These are phyloP conservation scores for Paratrypauchen microcephalus DNA, from an alignment of 2,797 vertebrate species.

Conservation along the genomic window DNA sequence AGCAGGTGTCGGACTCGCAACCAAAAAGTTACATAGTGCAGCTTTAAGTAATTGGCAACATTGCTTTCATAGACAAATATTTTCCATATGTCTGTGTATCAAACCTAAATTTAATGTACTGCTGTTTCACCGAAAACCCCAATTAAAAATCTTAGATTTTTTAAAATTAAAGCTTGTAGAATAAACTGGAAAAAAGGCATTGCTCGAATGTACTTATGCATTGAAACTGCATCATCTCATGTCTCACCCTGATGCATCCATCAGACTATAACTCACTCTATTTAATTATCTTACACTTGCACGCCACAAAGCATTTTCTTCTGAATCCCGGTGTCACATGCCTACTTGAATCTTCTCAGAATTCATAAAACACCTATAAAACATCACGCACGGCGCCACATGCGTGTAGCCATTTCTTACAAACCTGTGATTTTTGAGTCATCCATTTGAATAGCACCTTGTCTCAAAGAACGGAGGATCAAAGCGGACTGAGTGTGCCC, in stretches of 20 bases:
- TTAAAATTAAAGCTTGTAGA: too few relatives aligned
- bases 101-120: too few relatives aligned
- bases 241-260: neutral
- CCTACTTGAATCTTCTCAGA: neutral
- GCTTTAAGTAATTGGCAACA: too few relatives aligned
- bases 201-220: too few relatives aligned
- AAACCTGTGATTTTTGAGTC: neutral
- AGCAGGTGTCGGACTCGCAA: too few relatives aligned
- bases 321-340: constrained; percentile 2
- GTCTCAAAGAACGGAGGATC: constrained; percentile 15
- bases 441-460: constrained; percentile 24
- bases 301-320: neutral
- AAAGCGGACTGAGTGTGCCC: constrained; percentile 22
- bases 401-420: constrained; percentile 10
- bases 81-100: too few relatives aligned
- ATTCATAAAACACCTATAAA: constrained; percentile 10
- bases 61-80: too few relatives aligned
- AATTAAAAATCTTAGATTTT: too few relatives aligned
- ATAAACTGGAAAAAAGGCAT: neutral
- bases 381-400: neutral
- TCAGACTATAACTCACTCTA: neutral
- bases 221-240: neutral
- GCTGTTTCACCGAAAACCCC: too few relatives aligned
- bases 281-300: constrained; percentile 6
- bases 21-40: too few relatives aligned